phyloP scores from a whole-genome alignment of 1,140 invertebrate species.

The Spodoptera frugiperda region DNA sequence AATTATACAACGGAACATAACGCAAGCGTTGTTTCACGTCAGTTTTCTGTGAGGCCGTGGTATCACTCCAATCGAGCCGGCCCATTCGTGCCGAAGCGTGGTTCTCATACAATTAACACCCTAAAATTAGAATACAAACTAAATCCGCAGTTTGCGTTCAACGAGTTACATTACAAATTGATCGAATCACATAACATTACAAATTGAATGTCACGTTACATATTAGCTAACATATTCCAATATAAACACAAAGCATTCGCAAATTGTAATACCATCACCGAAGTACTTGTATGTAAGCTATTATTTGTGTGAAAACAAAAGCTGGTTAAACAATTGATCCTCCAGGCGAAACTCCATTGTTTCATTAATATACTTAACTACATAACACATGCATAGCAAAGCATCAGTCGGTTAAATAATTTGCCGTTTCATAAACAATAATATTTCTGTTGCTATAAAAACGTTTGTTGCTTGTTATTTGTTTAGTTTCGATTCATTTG shows the following conservation, averaged over 20 bases:
- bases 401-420: neutral
- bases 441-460: neutral
- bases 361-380: slow-evolving; percentile 30
- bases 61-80: too few relatives aligned
- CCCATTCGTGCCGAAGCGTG: too few relatives aligned
- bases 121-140: too few relatives aligned
- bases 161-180: too few relatives aligned
- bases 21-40: too few relatives aligned
- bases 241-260: neutral
- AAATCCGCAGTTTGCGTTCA: too few relatives aligned
- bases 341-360: slow-evolving; percentile 11
- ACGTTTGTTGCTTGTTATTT: too few relatives aligned
- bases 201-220: neutral
- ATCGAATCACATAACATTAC: too few relatives aligned
- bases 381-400: neutral
- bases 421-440: slow-evolving; percentile 1
- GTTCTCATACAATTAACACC: too few relatives aligned
- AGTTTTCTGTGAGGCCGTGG: too few relatives aligned
- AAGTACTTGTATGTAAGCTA: slow-evolving; percentile 20
- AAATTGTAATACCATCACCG: slow-evolving; percentile 11
- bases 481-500: too few relatives aligned
- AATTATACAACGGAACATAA: too few relatives aligned
- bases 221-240: neutral
- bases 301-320: slow-evolving; percentile 30
- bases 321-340: slow-evolving; percentile 35